These are phyloP conservation scores for Astreopora myriophthalma DNA, from an alignment of 64 coral and sea anemone species.

Conservation along the genomic window DNA sequence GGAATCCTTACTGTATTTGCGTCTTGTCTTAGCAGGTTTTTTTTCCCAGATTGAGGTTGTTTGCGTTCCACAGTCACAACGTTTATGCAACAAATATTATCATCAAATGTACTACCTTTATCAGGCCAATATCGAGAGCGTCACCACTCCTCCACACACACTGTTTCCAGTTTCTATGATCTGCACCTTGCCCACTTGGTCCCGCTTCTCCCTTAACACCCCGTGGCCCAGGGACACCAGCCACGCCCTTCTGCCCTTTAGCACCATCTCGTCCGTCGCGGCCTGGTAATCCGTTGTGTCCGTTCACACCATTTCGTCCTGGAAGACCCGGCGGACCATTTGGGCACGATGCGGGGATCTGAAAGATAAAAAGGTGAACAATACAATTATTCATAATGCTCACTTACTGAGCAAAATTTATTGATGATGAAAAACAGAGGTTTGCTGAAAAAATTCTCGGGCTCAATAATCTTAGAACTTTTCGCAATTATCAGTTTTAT, in stretches of 20 bases:
- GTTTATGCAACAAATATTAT: background rate
- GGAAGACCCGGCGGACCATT: slow-evolving; percentile 5
- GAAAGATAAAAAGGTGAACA: background rate
- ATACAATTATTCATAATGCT: too few species aligned
- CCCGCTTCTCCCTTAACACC: slow-evolving; percentile 1
- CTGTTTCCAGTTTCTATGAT: slow-evolving; percentile 26
- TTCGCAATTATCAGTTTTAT: too few species aligned
- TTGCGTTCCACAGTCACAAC: too few species aligned
- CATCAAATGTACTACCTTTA: background rate
- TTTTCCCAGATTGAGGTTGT: too few species aligned
- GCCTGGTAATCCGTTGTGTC: slow-evolving; percentile 41
- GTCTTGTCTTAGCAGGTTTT: too few species aligned
- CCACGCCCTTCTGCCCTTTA: background rate
- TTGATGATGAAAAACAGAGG: too few species aligned
- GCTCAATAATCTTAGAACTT: too few species aligned
- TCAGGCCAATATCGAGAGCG: background rate
- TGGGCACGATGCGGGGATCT: background rate
- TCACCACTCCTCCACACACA: background rate
- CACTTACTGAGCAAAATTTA: too few species aligned
- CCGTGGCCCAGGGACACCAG: background rate
- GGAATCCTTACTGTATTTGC: too few species aligned
- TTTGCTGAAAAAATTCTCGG: too few species aligned
- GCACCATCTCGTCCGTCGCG: slow-evolving; percentile 28
- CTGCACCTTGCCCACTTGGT: background rate
- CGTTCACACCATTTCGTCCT: background rate